These are phyloP conservation scores for Metalampra italica DNA, from an alignment of 2,888 invertebrate species.

Conservation along the genomic window DNA sequence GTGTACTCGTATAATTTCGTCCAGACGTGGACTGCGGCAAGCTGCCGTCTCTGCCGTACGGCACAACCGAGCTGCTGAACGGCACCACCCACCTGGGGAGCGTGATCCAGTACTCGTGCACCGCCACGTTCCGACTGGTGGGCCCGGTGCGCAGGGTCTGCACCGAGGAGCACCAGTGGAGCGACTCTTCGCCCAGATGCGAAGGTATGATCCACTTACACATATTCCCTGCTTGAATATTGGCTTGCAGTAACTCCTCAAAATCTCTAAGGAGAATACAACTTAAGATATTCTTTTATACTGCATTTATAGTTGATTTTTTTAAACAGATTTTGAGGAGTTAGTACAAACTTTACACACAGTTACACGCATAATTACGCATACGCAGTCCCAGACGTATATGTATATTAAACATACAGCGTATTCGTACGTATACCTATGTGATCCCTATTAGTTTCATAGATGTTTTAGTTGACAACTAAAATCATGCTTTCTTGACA, in stretches of 20 bases:
- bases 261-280: neutral
- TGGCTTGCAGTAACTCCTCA: neutral
- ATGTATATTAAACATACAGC: no score
- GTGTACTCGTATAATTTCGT: neutral
- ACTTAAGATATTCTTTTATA: no score
- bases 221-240: neutral
- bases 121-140: slow-evolving; percentile 86
- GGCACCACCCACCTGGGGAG: slow-evolving; percentile 90
- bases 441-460: no score
- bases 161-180: slow-evolving; percentile 88
- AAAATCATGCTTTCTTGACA: slow-evolving; percentile 34
- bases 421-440: no score
- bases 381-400: no score
- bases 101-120: slow-evolving; percentile 88
- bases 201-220: slow-evolving; percentile 86
- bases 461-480: no score
- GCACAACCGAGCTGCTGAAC: slow-evolving; percentile 85
- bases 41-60: slow-evolving; percentile 87
- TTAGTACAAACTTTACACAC: no score
- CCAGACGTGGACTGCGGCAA: slow-evolving; percentile 93
- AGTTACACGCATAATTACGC: no score
- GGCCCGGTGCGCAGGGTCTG: slow-evolving; percentile 87
- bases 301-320: no score
- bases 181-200: slow-evolving; percentile 89
- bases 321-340: no score